Percentiles rank a stretch among this genome's conserved stretches.
Evolutionary conservation across 2,888 invertebrate species (phyloP).

Genomic region (Pandemis cinnamomeana): DNA sequence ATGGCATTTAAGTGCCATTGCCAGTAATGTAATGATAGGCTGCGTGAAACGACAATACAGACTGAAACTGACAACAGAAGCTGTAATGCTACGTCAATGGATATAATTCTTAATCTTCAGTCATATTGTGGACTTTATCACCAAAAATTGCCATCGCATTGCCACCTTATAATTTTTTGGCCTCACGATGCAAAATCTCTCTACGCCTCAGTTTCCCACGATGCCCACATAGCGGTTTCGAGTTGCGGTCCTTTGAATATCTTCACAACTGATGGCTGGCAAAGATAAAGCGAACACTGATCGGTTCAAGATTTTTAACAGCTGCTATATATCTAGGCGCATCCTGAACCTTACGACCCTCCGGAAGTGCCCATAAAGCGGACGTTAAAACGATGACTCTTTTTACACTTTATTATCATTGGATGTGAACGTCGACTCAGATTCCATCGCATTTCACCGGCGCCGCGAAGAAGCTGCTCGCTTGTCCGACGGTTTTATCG

Average conservation of each 20-base stretch:
- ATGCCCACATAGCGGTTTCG: background rate
- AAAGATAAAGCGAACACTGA: conserved; percentile 61
- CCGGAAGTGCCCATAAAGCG: conserved; percentile 81
- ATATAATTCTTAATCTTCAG: too few species aligned
- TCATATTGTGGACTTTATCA: too few species aligned
- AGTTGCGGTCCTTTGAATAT: conserved; percentile 36
- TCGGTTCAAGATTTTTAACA: conserved; percentile 70
- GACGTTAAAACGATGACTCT: conserved; percentile 83
- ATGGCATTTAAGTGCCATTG: conserved; percentile 38
- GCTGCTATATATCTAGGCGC: conserved; percentile 70
- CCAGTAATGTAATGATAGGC: conserved; percentile 47
- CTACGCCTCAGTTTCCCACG: background rate
- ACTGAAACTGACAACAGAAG: background rate
- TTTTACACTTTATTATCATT: conserved; percentile 85
- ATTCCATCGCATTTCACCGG: conserved; percentile 79
- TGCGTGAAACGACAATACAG: conserved; percentile 52
- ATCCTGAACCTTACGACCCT: conserved; percentile 75
- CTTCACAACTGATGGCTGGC: conserved; percentile 52
- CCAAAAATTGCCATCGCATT: background rate
- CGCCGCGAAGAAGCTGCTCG: conserved; percentile 66
- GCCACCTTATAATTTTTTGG: background rate
- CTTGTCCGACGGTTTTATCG: conserved; percentile 76
- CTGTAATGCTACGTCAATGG: background rate
- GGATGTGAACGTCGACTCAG: conserved; percentile 82
- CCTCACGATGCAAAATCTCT: background rate